Evolutionary conservation across 1,140 invertebrate genomes (phyloP).

Genomic region (Drosophila lacertosa): DNA sequence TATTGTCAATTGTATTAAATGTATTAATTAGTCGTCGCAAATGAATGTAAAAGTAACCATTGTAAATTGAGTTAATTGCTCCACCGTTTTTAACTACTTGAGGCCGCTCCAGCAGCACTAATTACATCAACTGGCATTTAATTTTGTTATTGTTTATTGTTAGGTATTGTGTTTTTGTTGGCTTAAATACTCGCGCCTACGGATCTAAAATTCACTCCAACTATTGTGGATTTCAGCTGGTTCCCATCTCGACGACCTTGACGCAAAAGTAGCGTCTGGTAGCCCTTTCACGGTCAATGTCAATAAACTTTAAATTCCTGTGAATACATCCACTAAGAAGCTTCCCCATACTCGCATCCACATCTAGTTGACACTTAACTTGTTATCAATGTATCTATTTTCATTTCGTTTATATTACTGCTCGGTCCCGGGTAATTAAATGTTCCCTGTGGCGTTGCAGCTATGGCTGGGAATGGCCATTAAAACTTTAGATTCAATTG

Average conservation of each 20-base stretch:
- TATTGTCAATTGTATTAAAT: constrained; percentile 57
- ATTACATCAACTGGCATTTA: constrained; percentile 72
- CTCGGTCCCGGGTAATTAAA: constrained; percentile 39
- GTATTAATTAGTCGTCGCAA: constrained; percentile 59
- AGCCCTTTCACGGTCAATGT: constrained; percentile 48
- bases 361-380: constrained; percentile 56
- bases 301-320: constrained; percentile 71
- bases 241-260: constrained; percentile 50
- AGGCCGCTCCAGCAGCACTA: constrained; percentile 18
- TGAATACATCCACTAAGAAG: constrained; percentile 43
- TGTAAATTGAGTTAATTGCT: constrained; percentile 61
- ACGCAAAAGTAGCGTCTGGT: constrained; percentile 27
- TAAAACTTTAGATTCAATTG: constrained; percentile 68
- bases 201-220: constrained; percentile 32
- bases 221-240: constrained; percentile 29
- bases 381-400: constrained; percentile 79
- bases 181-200: constrained; percentile 28
- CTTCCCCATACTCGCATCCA: constrained; percentile 29
- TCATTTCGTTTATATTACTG: constrained; percentile 66
- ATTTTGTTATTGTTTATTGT: constrained; percentile 56
- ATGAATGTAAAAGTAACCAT: constrained; percentile 58
- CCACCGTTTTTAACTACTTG: constrained; percentile 46
- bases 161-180: constrained; percentile 14
- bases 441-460: constrained; percentile 10
- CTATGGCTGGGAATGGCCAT: constrained; percentile 20